Base-by-base conservation (phyloP, 2,797 vertebrate species). In the Novumbra hubbsi region DNA sequence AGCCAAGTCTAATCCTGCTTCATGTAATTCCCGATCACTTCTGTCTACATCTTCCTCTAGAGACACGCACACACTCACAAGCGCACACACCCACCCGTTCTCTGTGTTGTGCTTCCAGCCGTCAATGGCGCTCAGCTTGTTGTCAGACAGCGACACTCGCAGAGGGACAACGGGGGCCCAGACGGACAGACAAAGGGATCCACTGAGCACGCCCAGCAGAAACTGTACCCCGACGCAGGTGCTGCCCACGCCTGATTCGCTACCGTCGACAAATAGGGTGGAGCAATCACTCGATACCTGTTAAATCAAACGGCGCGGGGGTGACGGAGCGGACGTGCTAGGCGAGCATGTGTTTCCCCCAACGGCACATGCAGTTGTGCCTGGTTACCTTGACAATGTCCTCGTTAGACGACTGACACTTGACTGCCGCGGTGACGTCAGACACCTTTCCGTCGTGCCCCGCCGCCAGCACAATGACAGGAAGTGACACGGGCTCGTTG, bases 211-310 rank as follows among this genome's bases (percentile, higher is more conserved):
- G 38, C 92, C 93, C 64, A 94, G 75, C 0, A 62, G 75, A 78
- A 92, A 94, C 79, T 91, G 86, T 81, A 94, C 90, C 70, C 68
- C 76, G 14, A 82, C 91, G 79, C 91, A 92, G 14, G 85, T 89
- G 80, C 83, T 87, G 7, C 93, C 92, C 71, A 86, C 16, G 1
- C 88, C 91, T 0, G 92, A 93, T 82, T 94, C 93, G 2, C 90
- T 92, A 66, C 93, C 93, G 1, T 94, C 92, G 50, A 93, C 92
- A 72, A 89, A 94, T 77, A 91, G 27, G 17, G 77, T 52, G 32
- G 92, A 89, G 80, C 93, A 94, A 71, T 93, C 87, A 24, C 80
- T 83, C 68, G 91, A 91, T 32, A 93, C 91, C 92, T 94, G 81
- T n/a, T 38, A 41, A 64, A 0, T 45, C 32, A 11, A 60, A 71